phyloP scores from a whole-genome alignment of 2,113 vertebrate genomes.

The Oryzias woworae region DNA sequence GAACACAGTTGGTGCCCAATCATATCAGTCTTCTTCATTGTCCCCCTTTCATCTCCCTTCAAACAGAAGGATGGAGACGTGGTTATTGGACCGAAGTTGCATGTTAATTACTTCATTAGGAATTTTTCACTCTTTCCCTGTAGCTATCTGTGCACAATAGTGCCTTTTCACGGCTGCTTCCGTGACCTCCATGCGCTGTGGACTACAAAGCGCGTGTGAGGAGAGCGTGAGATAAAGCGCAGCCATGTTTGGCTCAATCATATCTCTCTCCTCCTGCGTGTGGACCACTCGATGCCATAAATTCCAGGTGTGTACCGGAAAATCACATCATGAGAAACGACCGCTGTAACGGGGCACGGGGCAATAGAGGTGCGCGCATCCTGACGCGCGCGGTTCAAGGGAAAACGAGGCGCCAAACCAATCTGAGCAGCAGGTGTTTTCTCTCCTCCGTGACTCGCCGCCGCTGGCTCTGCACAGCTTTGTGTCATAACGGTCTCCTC shows the following conservation, averaged over 20 bases:
- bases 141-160: slow-evolving; percentile 34
- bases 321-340: slow-evolving; percentile 25
- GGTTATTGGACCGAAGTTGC: slow-evolving; percentile 3
- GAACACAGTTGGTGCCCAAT: slow-evolving; percentile 3
- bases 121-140: neutral
- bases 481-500: slow-evolving; percentile 46
- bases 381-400: neutral
- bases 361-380: too few relatives aligned
- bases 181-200: slow-evolving; percentile 13
- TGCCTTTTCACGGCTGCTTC: slow-evolving; percentile 28
- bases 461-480: slow-evolving; percentile 43
- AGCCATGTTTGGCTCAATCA: slow-evolving; percentile 4
- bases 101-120: slow-evolving; percentile 29
- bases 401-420: neutral
- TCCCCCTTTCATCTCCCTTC: neutral
- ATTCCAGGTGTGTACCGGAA: slow-evolving; percentile 43
- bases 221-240: neutral
- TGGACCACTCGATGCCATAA: slow-evolving; percentile 11
- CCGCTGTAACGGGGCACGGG: slow-evolving; percentile 25
- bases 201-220: neutral
- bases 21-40: slow-evolving; percentile 1
- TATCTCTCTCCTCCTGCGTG: too few relatives aligned
- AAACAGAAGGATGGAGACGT: neutral
- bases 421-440: slow-evolving; percentile 51
- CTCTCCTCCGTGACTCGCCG: slow-evolving; percentile 36